Base-by-base conservation (phyloP, 2,797 vertebrate species). In the Pitangus sulphuratus region DNA sequence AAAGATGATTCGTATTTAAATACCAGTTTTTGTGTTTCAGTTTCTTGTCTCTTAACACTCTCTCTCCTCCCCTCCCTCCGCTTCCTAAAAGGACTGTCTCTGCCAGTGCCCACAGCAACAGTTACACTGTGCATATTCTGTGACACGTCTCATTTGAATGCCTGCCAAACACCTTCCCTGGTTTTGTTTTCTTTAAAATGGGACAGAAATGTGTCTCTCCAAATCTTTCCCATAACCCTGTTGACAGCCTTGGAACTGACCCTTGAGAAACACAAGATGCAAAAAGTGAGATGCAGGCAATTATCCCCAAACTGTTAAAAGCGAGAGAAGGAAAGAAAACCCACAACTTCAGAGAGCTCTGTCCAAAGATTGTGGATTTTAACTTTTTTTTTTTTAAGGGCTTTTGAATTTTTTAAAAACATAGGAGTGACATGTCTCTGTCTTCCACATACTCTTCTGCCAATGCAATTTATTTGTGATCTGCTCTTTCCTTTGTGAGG, bases 151-250 rank as follows among this genome's bases (percentile, higher is more conserved):
- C 87, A 75, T 86, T 71, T 90, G 87, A 95, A 91, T 84, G 83
- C 45, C 80, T 89, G 78, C 70, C 94, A 94, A 95, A 90, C 69
- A 91, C 83, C 82, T 90, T 88, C 84, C 24, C 45, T 76, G 39
- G 64, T 87, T 71, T 40, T 6, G 58, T 85, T 92, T 81, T 93
- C 53, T 88, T 90, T 76, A 64, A 82, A 95, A 42, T 1, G 17
- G 58, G 71, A 89, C 39, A 85, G 61, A 94, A 95, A 74, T 84
- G 57, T 48, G 72, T 21, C 56, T 89, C 87, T 89, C 92, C 94
- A 89, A 90, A 80, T 45, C 9, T 9, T 95, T 95, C 93, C 91
- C 84, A 95, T 47, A 95, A 92, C 90, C 69, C 51, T 39, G 54
- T 40, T 0, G 0, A 54, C 77, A 93, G 54, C 54, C 51, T 80